These are phyloP conservation scores for Penaeus indicus DNA, from an alignment of 1,140 invertebrate genomes.

Conservation along the genomic window DNA sequence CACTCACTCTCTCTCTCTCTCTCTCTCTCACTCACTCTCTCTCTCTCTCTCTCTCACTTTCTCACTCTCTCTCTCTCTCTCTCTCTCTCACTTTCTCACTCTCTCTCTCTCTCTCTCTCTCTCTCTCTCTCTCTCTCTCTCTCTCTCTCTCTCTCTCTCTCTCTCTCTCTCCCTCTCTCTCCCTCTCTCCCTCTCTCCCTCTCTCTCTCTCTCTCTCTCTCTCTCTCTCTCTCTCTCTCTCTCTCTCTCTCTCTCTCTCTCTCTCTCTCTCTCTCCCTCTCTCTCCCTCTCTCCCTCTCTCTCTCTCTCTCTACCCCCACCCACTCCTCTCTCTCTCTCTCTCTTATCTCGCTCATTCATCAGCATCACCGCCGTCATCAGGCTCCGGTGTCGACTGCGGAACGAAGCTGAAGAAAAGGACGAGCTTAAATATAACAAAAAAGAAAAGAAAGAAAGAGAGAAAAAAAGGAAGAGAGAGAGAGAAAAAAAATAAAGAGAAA, in stretches of 20 bases:
- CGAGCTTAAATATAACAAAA: too few relatives aligned
- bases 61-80: not conserved
- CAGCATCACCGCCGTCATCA: not conserved
- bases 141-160: not conserved
- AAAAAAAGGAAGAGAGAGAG: too few relatives aligned
- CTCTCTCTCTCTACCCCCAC: not conserved
- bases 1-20: not conserved
- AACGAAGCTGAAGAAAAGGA: too few relatives aligned
- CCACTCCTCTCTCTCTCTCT: not conserved
- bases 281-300: not conserved
- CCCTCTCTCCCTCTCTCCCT: not conserved
- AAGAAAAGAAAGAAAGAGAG: too few relatives aligned
- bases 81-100: not conserved
- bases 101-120: not conserved
- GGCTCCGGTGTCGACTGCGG: not conserved
- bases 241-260: not conserved
- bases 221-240: rapidly evolving
- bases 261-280: not conserved
- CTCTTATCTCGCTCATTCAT: not conserved
- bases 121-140: not conserved
- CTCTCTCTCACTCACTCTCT: not conserved
- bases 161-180: too few relatives aligned
- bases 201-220: not conserved
- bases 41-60: not conserved
- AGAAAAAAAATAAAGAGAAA: too few relatives aligned